phyloP scores from a whole-genome alignment of 1,140 invertebrate species.

The Galleria mellonella region DNA sequence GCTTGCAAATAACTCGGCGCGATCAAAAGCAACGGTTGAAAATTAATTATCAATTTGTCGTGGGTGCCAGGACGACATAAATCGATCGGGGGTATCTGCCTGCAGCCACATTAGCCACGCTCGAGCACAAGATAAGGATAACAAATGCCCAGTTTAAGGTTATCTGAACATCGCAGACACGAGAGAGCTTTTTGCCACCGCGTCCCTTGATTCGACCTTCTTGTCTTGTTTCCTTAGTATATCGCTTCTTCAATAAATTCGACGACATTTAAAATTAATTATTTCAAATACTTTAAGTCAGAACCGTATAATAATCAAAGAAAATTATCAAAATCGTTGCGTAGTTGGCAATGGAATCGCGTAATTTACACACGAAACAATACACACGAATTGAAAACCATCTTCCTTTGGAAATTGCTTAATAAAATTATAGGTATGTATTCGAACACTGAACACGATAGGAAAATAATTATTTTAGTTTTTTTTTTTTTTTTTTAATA shows the following conservation, averaged over 20 bases:
- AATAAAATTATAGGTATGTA: too few relatives aligned
- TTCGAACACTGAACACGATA: too few relatives aligned
- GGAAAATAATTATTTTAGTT: too few relatives aligned
- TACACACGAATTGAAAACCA: too few relatives aligned
- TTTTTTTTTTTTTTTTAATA: too few relatives aligned
- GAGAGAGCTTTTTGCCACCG: conserved; percentile 72
- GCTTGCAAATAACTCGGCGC: conserved; percentile 58
- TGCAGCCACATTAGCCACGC: conserved; percentile 69
- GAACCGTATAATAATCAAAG: too few relatives aligned
- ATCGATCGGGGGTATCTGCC: conserved; percentile 63
- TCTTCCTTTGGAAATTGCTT: too few relatives aligned
- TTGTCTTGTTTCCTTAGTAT: conserved; percentile 11
- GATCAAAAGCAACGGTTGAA: conserved; percentile 62
- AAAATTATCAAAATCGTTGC: neutral
- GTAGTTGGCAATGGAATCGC: too few relatives aligned
- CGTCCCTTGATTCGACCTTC: conserved; percentile 50
- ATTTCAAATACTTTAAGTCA: neutral
- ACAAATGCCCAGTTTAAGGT: conserved; percentile 73
- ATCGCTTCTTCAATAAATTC: conserved; percentile 21
- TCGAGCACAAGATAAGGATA: conserved; percentile 67
- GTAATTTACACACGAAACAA: too few relatives aligned
- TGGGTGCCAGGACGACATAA: conserved; percentile 69
- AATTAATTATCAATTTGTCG: conserved; percentile 75
- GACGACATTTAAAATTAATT: neutral
- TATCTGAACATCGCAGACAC: conserved; percentile 70